These are phyloP conservation scores for Triplophysa tibetana DNA, from an alignment of 2,113 vertebrate genomes.

Conservation along the genomic window DNA sequence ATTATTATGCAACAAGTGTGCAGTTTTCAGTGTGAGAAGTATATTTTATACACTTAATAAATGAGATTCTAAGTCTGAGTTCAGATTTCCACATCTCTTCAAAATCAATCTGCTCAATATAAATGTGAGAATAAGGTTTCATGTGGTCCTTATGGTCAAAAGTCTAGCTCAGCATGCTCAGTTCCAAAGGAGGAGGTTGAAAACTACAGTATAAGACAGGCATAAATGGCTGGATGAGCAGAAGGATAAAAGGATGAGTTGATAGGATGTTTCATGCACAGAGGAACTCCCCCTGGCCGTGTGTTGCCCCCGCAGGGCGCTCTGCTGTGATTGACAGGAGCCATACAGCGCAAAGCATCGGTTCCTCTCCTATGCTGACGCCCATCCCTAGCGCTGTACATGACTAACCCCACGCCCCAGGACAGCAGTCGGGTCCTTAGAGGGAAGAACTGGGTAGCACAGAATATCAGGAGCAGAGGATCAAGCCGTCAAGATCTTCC, in stretches of 20 bases:
- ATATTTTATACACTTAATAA: too few relatives aligned
- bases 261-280: neutral
- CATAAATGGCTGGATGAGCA: neutral
- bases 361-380: constrained; percentile 45
- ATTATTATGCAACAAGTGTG: too few relatives aligned
- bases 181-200: neutral
- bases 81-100: too few relatives aligned
- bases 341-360: constrained; percentile 67
- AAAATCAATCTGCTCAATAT: too few relatives aligned
- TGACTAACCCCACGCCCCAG: constrained; percentile 59
- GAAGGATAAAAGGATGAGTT: neutral
- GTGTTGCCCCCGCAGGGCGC: neutral
- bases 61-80: too few relatives aligned
- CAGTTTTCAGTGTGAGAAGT: too few relatives aligned
- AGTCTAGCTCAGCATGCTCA: too few relatives aligned
- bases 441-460: constrained; percentile 11
- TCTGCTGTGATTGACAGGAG: constrained; percentile 64
- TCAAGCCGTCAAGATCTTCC: constrained; percentile 8
- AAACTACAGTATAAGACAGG: neutral
- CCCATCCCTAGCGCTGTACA: constrained; percentile 27
- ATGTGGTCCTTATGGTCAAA: too few relatives aligned
- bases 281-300: neutral
- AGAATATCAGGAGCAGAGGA: constrained; percentile 38
- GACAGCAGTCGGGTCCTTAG: constrained; percentile 27
- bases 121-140: too few relatives aligned